Conservation (phyloP, 2,888 invertebrate species). For the Lasioglossum oenotherae region DNA sequence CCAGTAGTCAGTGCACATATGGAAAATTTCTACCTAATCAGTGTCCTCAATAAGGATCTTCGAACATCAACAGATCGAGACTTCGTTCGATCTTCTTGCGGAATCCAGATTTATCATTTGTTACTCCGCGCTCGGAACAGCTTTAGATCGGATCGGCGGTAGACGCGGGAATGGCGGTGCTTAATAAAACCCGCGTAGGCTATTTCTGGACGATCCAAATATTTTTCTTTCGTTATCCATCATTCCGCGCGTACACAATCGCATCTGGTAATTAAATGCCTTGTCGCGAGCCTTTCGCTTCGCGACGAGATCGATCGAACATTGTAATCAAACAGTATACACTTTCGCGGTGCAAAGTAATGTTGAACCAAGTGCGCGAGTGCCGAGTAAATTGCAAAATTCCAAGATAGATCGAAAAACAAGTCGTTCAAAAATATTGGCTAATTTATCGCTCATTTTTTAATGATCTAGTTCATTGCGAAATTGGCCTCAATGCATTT, state of each 20-base stretch:
- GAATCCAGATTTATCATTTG: slow-evolving; percentile 44
- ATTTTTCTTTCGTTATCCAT: slow-evolving; percentile 54
- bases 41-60: neutral
- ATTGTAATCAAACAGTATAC: neutral
- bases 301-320: neutral
- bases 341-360: neutral
- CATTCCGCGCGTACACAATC: slow-evolving; percentile 40
- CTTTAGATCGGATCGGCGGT: slow-evolving; percentile 27
- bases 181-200: slow-evolving; percentile 40
- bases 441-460: neutral
- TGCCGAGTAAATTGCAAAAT: neutral
- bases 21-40: neutral
- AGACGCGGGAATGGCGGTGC: slow-evolving; percentile 33
- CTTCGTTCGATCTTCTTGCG: slow-evolving; percentile 27
- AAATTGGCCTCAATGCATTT: neutral
- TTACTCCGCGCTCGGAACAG: slow-evolving; percentile 18
- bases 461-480: neutral
- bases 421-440: neutral
- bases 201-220: slow-evolving; percentile 52
- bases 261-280: slow-evolving; percentile 34
- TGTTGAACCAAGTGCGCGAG: neutral
- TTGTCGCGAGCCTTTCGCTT: neutral
- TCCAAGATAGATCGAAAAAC: neutral
- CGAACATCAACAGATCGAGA: slow-evolving; percentile 11
- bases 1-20: neutral